Conservation (phyloP, 1,140 invertebrate species). For the Aricia agestis region DNA sequence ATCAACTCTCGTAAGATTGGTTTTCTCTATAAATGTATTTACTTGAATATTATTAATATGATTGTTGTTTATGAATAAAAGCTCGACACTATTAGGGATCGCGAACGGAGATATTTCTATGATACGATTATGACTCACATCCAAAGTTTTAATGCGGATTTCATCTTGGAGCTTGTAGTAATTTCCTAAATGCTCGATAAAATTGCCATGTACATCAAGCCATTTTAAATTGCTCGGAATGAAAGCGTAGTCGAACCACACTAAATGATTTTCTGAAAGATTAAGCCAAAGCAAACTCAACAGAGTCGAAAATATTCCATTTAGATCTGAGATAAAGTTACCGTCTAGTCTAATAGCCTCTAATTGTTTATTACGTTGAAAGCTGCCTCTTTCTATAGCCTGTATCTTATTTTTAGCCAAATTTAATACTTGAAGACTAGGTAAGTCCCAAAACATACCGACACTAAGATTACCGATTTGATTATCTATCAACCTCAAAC, state of each 20-base stretch:
- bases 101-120: conserved; percentile 85
- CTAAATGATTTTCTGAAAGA: conserved; percentile 91
- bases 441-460: conserved; percentile 90
- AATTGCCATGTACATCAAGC: conserved; percentile 92
- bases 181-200: conserved; percentile 88
- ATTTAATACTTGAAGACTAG: conserved; percentile 89
- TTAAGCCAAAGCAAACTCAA: conserved; percentile 90
- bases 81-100: conserved; percentile 90
- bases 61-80: conserved; percentile 93
- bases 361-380: conserved; percentile 86
- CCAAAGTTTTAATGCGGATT: conserved; percentile 87
- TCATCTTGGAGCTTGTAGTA: conserved; percentile 89
- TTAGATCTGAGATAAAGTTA: conserved; percentile 91
- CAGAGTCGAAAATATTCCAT: conserved; percentile 89
- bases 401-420: conserved; percentile 92
- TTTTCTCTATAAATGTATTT: conserved; percentile 91
- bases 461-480: conserved; percentile 89
- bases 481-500: conserved; percentile 90
- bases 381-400: conserved; percentile 87
- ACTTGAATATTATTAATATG: conserved; percentile 86
- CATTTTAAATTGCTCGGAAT: conserved; percentile 92
- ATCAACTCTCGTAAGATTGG: conserved; percentile 89
- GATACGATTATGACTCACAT: conserved; percentile 92
- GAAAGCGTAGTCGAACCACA: conserved; percentile 94
- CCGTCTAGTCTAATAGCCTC: conserved; percentile 91